Base-by-base conservation (phyloP, 2,888 invertebrate species). In the Apotomis betuletana region DNA sequence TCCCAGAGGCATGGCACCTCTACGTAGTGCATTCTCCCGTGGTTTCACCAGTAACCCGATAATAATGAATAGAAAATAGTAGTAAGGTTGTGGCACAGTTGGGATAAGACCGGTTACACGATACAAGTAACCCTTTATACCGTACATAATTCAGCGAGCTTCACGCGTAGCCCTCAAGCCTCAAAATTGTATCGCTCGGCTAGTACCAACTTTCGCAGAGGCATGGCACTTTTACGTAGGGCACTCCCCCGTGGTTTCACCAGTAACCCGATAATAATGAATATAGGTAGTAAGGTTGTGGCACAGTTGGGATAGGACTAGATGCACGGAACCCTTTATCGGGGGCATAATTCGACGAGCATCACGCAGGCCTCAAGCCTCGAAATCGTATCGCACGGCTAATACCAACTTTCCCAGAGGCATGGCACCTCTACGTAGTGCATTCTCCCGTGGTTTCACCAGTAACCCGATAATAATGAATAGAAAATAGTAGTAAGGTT, bases 391-490 rank as follows among this genome's bases (percentile, higher is more conserved):
- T 87, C 88, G 83, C 64, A 58, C 15, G 52, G 10, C 12, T 4
- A 10, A 2, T 10, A 52, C 4, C n/a, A 15, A 15, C 6, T 5
- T 15, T 57, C 15, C 15, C 64, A 59, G 9, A 54, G 27, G 36
- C 15, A 13, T 54, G 52, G 2, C 59, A n/a, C 13, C 2, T 72
- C 71, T 72, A 27, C 27, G 27, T 27, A 27, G 15, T 12, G 8
- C 52, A 36, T 15, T 63, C 67, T 54, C 27, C 46, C 10, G 63
- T 46, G 15, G 81, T 79, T 79, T 82, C 77, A 79, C 79, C 84
- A 77, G 85, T 87, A 86, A 89, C 87, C 88, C 89, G 88, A 90
- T 90, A 89, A 86, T 88, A 88, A 90, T 87, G 88, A 89, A 87
- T 88, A 86, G 87, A 86, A 87, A 89, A 90, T 87, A 86, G 86